Percentiles rank a stretch among this genome's conserved stretches.
Evolutionary conservation across 2,888 invertebrate genomes (phyloP).

Genomic region (Mesorhabditis belari): DNA sequence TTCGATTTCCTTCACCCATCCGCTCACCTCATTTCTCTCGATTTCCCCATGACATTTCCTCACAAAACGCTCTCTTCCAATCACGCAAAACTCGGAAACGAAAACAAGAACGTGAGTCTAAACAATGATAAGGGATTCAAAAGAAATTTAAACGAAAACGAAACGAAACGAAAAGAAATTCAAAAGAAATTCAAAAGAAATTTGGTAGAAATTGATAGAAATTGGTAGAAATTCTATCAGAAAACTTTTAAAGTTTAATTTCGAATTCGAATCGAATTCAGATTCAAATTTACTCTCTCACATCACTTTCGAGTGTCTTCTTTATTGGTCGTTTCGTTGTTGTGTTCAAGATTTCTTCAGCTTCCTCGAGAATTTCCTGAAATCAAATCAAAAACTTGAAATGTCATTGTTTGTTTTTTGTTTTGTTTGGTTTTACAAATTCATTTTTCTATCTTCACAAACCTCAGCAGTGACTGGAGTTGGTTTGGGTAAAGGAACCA

Average conservation of each 20-base stretch:
- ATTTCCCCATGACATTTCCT: constrained; percentile 25
- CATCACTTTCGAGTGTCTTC: background rate
- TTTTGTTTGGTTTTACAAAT: too few species aligned
- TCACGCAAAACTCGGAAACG: constrained; percentile 30
- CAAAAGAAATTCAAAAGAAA: too few species aligned
- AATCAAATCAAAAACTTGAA: too few species aligned
- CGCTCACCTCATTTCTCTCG: constrained; percentile 13
- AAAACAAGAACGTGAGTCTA: constrained; percentile 27
- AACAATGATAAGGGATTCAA: constrained; percentile 2
- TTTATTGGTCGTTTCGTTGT: background rate
- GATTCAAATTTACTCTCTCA: background rate
- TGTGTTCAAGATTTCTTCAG: background rate
- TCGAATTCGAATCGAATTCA: background rate
- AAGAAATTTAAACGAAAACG: too few species aligned
- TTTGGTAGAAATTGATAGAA: too few species aligned
- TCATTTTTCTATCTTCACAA: too few species aligned
- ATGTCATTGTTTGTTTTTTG: too few species aligned
- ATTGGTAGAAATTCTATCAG: too few species aligned
- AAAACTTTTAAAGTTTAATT: too few species aligned
- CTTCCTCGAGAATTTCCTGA: too few species aligned
- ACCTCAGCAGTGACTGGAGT: too few species aligned
- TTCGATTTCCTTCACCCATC: background rate
- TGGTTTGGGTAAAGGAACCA: background rate
- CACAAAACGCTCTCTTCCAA: constrained; percentile 28
- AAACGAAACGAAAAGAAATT: too few species aligned